phyloP scores from a whole-genome alignment of 2,113 vertebrate species.

The Nycticebus coucang region DNA sequence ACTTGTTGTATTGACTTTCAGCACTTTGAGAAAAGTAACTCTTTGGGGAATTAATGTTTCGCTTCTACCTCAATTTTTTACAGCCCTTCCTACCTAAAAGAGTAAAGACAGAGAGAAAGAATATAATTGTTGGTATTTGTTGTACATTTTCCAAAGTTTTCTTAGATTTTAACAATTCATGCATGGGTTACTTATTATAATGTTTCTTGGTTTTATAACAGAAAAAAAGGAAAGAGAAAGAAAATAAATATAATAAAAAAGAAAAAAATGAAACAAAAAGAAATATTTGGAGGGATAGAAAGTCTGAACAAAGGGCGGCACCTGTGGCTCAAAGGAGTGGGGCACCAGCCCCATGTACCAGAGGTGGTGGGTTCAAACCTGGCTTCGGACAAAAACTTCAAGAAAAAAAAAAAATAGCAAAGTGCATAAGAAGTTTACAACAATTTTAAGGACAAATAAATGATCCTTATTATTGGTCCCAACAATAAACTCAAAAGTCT shows the following conservation, averaged over 20 bases:
- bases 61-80: constrained; percentile 38
- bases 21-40: constrained; percentile 47
- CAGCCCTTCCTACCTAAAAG: background rate
- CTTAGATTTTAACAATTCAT: constrained; percentile 14
- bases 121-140: constrained; percentile 3
- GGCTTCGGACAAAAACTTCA: too few species aligned
- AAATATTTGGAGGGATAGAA: background rate
- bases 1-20: constrained; percentile 73
- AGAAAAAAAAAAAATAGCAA: too few species aligned
- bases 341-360: too few species aligned
- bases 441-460: too few species aligned
- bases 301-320: background rate
- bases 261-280: background rate
- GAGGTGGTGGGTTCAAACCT: too few species aligned
- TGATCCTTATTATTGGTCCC: too few species aligned
- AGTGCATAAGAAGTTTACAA: too few species aligned
- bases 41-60: constrained; percentile 47
- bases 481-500: too few species aligned
- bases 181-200: background rate
- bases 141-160: background rate
- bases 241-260: background rate
- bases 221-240: background rate
- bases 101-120: background rate
- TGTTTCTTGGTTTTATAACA: background rate
- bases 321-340: too few species aligned